phyloP scores from a whole-genome alignment of 2,888 invertebrate species.

The Hipparchia sbordonii region DNA sequence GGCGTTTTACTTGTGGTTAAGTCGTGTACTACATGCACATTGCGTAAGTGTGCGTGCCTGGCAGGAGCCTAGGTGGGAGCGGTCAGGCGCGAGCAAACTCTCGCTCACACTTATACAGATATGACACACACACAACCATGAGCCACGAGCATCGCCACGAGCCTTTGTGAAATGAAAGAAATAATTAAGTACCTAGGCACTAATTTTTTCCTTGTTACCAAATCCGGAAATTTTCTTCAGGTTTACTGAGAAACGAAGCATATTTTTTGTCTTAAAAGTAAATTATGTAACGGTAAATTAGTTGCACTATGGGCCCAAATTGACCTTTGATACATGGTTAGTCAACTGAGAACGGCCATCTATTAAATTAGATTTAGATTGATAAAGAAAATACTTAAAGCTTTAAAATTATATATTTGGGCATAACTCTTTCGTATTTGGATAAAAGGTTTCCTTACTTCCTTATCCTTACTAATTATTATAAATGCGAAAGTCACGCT shows the following conservation, averaged over 20 bases:
- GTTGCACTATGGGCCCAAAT: slow-evolving; percentile 47
- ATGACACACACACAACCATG: too few relatives aligned
- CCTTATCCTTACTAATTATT: too few relatives aligned
- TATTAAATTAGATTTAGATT: slow-evolving; percentile 26
- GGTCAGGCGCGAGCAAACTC: too few relatives aligned
- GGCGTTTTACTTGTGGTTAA: too few relatives aligned
- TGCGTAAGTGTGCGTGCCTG: too few relatives aligned
- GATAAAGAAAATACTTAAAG: not conserved
- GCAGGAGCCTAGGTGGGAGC: too few relatives aligned
- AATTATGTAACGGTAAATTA: slow-evolving; percentile 67
- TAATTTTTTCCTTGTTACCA: not conserved
- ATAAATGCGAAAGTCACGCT: too few relatives aligned
- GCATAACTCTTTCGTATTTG: not conserved
- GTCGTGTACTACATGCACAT: too few relatives aligned
- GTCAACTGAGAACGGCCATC: slow-evolving; percentile 67
- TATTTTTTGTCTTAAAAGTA: slow-evolving; percentile 59
- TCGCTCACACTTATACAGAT: too few relatives aligned
- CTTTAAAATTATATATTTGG: not conserved
- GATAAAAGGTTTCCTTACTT: not conserved
- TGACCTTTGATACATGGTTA: slow-evolving; percentile 73
- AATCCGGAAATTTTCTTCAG: slow-evolving; percentile 5
- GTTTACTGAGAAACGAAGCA: slow-evolving; percentile 6
- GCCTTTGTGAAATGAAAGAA: too few relatives aligned
- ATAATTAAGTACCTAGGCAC: too few relatives aligned
- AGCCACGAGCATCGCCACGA: too few relatives aligned